These are phyloP conservation scores for Sarcophaga variegata DNA, from an alignment of 2,888 invertebrate species.

Conservation along the genomic window DNA sequence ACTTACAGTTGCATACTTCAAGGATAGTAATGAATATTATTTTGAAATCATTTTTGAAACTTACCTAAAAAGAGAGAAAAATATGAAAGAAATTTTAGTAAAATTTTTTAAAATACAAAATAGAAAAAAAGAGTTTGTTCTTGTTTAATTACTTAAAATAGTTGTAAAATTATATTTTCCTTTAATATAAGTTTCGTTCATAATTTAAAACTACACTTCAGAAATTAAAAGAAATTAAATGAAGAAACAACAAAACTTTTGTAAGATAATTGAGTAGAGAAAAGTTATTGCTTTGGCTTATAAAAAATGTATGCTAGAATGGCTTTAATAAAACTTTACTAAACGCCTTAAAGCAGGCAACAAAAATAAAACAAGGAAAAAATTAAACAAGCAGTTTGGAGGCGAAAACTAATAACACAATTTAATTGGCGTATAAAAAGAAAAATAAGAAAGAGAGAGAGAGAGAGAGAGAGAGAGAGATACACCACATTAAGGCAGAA, in stretches of 20 bases:
- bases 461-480: not conserved
- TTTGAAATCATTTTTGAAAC: slow-evolving; percentile 12
- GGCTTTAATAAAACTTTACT: slow-evolving; percentile 32
- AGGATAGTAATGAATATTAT: no score
- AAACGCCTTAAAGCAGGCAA: slow-evolving; percentile 19
- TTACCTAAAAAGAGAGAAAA: slow-evolving; percentile 37
- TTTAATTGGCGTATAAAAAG: not conserved
- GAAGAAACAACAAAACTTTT: not conserved
- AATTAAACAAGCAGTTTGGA: no score
- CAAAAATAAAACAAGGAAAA: not conserved
- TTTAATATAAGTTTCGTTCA: slow-evolving; percentile 35
- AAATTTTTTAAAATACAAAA: slow-evolving; percentile 29
- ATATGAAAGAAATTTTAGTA: not conserved
- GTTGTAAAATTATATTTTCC: slow-evolving; percentile 33
- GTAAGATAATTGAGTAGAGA: slow-evolving; percentile 19
- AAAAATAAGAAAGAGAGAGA: no score
- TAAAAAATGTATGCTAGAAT: not conserved
- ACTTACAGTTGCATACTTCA: no score
- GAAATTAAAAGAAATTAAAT: no score
- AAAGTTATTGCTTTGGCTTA: slow-evolving; percentile 8
- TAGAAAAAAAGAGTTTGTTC: slow-evolving; percentile 3
- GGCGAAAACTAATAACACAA: no score
- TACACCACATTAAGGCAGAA: not conserved
- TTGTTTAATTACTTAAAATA: slow-evolving; percentile 33
- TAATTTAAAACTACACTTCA: slow-evolving; percentile 40